A percentile compares a stretch with the other conserved stretches of the same genome.
phyloP scores from a whole-genome alignment of 2,888 invertebrate genomes.

The Phymatocera aterrima region DNA sequence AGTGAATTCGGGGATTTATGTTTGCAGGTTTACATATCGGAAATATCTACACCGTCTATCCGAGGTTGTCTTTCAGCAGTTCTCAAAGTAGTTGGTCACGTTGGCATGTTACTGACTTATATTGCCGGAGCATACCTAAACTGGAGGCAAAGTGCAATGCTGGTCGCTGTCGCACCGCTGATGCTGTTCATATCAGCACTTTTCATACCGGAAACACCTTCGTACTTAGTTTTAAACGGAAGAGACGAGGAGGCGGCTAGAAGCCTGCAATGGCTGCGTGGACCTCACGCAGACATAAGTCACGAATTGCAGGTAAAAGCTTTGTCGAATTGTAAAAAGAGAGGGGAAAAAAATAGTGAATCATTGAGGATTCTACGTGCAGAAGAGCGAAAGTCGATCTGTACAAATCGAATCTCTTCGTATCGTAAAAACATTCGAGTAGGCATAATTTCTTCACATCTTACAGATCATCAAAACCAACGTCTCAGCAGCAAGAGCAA shows the following conservation, averaged over 20 bases:
- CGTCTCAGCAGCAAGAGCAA: slow-evolving; percentile 70
- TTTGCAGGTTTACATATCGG: slow-evolving; percentile 90
- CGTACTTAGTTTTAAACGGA: slow-evolving; percentile 87
- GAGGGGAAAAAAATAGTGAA: too few species aligned
- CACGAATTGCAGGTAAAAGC: slow-evolving; percentile 78
- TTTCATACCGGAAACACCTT: slow-evolving; percentile 93
- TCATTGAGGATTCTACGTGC: too few species aligned
- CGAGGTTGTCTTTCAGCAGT: slow-evolving; percentile 92
- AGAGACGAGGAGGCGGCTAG: slow-evolving; percentile 83
- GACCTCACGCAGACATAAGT: slow-evolving; percentile 86
- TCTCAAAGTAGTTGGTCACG: slow-evolving; percentile 89
- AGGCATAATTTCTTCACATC: slow-evolving; percentile 47
- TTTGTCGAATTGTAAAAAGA: too few species aligned
- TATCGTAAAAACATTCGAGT: too few species aligned
- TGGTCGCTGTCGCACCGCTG: slow-evolving; percentile 87
- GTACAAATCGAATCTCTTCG: too few species aligned
- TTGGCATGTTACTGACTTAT: slow-evolving; percentile 90
- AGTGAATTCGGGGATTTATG: too few species aligned
- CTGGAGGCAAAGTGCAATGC: slow-evolving; percentile 90
- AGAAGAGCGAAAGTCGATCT: too few species aligned
- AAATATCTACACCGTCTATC: slow-evolving; percentile 91
- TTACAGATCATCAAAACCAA: slow-evolving; percentile 71
- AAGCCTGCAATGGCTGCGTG: slow-evolving; percentile 89
- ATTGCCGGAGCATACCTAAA: slow-evolving; percentile 88
- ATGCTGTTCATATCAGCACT: slow-evolving; percentile 86